Evolutionary conservation across 2,113 vertebrate genomes (phyloP).

Genomic region (Ailuropoda melanoleuca): DNA sequence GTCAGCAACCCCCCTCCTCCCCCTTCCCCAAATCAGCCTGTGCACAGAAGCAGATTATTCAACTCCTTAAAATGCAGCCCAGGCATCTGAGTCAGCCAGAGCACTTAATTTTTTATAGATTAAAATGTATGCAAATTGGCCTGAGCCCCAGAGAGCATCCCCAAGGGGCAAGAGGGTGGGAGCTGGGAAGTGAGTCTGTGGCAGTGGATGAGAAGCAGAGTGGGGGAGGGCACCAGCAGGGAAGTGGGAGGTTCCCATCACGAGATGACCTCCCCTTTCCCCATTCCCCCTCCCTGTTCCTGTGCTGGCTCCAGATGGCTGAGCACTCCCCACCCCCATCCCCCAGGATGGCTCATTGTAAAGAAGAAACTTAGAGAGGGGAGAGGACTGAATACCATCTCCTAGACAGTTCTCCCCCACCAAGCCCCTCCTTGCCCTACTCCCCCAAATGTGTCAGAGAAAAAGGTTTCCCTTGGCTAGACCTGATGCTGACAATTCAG

Average conservation of each 20-base stretch:
- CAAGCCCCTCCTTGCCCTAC: neutral
- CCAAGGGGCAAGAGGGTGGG: slow-evolving; percentile 84
- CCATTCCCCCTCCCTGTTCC: neutral
- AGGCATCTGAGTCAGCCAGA: slow-evolving; percentile 85
- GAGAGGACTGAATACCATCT: neutral
- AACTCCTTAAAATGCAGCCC: slow-evolving; percentile 87
- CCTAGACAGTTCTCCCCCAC: neutral
- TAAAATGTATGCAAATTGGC: slow-evolving; percentile 90
- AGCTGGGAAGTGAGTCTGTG: slow-evolving; percentile 81
- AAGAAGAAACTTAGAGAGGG: neutral
- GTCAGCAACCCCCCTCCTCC: slow-evolving; percentile 64
- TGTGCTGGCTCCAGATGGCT: slow-evolving; percentile 70
- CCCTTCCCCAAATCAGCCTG: slow-evolving; percentile 78
- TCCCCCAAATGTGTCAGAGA: neutral
- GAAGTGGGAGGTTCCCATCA: slow-evolving; percentile 70
- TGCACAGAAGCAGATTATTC: slow-evolving; percentile 85
- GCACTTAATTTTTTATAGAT: slow-evolving; percentile 90
- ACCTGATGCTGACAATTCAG: neutral
- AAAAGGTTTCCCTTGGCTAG: neutral
- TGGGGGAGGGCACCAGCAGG: slow-evolving; percentile 63
- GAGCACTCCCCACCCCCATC: neutral
- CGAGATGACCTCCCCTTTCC: slow-evolving; percentile 65
- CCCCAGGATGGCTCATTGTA: slow-evolving; percentile 53
- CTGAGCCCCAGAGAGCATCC: slow-evolving; percentile 87
- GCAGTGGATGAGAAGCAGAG: slow-evolving; percentile 34